Evolutionary conservation across 2,888 invertebrate genomes (phyloP).

Genomic region (Tetramorium bicarinatum): DNA sequence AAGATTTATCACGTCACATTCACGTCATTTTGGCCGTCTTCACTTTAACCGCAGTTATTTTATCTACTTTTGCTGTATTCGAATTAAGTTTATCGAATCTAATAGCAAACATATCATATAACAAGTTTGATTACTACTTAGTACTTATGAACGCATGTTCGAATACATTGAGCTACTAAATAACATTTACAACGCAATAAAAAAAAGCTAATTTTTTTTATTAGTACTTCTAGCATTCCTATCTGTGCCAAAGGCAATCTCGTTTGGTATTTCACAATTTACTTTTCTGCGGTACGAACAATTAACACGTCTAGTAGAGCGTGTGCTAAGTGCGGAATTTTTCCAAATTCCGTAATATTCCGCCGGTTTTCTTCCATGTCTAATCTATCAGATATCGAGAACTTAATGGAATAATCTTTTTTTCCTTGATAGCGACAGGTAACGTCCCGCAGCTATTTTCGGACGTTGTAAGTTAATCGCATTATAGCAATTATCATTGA

Average conservation of each 20-base stretch:
- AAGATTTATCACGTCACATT: background rate
- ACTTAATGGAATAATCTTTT: background rate
- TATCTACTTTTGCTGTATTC: background rate
- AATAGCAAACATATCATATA: background rate
- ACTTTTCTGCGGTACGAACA: background rate
- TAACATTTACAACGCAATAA: background rate
- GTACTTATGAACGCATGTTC: background rate
- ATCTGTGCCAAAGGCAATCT: background rate
- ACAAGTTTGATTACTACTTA: background rate
- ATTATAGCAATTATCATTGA: constrained; percentile 19
- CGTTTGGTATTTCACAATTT: background rate
- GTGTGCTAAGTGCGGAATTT: constrained; percentile 28
- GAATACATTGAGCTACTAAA: background rate
- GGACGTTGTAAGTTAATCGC: background rate
- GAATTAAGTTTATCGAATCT: background rate
- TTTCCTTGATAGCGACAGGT: background rate
- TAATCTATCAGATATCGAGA: constrained; percentile 28
- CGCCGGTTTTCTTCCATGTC: constrained; percentile 20
- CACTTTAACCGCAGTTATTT: background rate
- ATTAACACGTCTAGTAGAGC: constrained; percentile 30
- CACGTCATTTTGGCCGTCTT: background rate
- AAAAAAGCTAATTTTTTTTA: constrained; percentile 1
- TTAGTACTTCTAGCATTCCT: background rate
- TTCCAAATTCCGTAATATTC: constrained; percentile 27
- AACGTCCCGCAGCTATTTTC: background rate